Evolutionary conservation across 2,113 vertebrate genomes (phyloP).

Genomic region (Picathartes gymnocephalus): DNA sequence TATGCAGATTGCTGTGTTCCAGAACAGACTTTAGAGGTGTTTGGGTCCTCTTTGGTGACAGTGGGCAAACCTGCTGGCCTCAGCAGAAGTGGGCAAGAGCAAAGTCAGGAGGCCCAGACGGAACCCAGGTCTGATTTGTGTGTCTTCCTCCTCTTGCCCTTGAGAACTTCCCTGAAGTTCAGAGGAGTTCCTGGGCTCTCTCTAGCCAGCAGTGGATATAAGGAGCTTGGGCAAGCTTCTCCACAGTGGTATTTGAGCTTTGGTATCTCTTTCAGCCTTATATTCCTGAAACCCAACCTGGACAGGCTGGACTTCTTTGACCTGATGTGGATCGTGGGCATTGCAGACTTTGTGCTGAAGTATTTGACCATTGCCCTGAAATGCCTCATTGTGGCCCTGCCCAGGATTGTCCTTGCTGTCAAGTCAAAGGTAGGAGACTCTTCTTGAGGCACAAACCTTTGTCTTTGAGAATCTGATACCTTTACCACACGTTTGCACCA

Average conservation of each 20-base stretch:
- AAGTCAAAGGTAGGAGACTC: slow-evolving; percentile 87
- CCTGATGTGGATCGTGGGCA: slow-evolving; percentile 94
- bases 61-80: not conserved
- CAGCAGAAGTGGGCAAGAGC: not conserved
- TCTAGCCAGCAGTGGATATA: not conserved
- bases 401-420: slow-evolving; percentile 90
- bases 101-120: not conserved
- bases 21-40: not conserved
- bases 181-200: not conserved
- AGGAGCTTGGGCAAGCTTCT: not conserved
- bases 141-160: not conserved
- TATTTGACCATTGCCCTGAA: slow-evolving; percentile 92
- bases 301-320: slow-evolving; percentile 92
- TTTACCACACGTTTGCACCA: not conserved
- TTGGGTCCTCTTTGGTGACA: not conserved
- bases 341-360: slow-evolving; percentile 94
- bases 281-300: slow-evolving; percentile 91
- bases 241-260: not conserved
- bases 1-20: not conserved
- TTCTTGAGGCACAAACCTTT: not conserved
- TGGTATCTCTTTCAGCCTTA: slow-evolving; percentile 75
- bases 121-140: not conserved
- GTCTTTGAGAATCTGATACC: not conserved
- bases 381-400: slow-evolving; percentile 88
- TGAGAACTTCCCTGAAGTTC: not conserved